Evolutionary conservation across 2,797 vertebrate species (phyloP), one percentile per base, ranked within the genome.

Genomic region (Anabacerthia variegaticeps): DNA sequence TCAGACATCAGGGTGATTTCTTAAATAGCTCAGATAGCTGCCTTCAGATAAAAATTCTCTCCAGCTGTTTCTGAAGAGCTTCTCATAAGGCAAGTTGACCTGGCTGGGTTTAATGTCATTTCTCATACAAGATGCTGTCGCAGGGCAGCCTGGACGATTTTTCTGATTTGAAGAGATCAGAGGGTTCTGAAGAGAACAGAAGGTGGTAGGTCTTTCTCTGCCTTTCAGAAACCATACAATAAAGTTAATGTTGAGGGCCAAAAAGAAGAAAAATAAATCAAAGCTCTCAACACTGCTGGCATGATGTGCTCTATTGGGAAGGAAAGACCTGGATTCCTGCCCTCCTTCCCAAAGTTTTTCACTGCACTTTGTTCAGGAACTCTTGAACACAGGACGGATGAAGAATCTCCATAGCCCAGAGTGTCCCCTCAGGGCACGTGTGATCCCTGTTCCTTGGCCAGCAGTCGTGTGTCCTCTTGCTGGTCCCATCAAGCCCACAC

Each of bases 121-220:
- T 41, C 1, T 0, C 49, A 43, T 16, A 49, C 41, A 80, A 78
- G 88, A 90, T 51, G 61, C n/a, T 78, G 72, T 61, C 74, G 87
- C 63, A 49, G 81, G 88, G 92, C 65, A 95, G 77, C 71, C 74
- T 65, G 58, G 20, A 77, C 2, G 3, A 63, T 92, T 94, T 69
- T 96, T 96, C 79, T 87, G 61, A 95, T 88, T 79, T 89, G 69
- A 94, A 87, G 87, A 89, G 81, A 95, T 95, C 51, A 91, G 77
- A 95, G 74, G 44, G 43, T 69, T 77, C 66, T 68, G 71, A 84
- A 86, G 67, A 92, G 83, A 97, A 96, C 65, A 89, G 58, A 66
- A 89, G 81, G 83, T 37, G 32, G 61, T 43, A 83, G 84, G 81
- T 82, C 83, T 79, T 81, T 58, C 43, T 69, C 71, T 79, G 63